Base-by-base conservation (phyloP, 2,113 vertebrate genomes). In the Drymodes brunneopygia region DNA sequence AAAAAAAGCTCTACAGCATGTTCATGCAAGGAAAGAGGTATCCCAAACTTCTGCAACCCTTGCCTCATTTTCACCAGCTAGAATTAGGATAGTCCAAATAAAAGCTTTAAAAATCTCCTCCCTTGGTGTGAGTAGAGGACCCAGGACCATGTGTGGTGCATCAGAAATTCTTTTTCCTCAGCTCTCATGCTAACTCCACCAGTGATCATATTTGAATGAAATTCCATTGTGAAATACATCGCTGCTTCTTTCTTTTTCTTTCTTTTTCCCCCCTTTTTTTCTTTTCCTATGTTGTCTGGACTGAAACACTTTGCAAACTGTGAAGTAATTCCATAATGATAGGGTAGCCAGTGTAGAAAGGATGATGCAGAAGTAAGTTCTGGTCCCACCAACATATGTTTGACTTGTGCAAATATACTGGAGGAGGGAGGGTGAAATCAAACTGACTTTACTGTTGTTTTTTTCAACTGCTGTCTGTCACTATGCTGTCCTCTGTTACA, bases 191-290 rank as follows among this genome's bases (percentile, higher is more conserved):
- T 80, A 60, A 54, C 11, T 57, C 33, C 11, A 51, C 10, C 9
- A 47, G 7, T 8, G 10, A 33, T 11, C 20, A 15, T n/a, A 50
- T 72, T 66, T 60, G 14, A 56, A 40, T 44, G 12, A 38, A 29
- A 57, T 17, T 70, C 40, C 65, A 16, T 86, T 45, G 36, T 45
- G 36, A 77, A 90, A 92, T 47, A 72, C 19, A 38, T n/a, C 44
- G 27, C 11, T 58, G 8, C 18, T 67, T 3, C 3, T 38, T 40
- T 8, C 5, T 6, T 9, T 3, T 12, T 56, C 33, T 13, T 19
- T 12, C 3, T 33, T 12, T 33, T 16, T 27, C 18, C 3, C 9
- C 36, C 20, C 1, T 15, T 21, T 11, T 28, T 23, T 12, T 2
- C 1, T 50, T 38, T 27, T 19, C 3, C 11, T 42, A 0, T 24